Conservation (phyloP, 2,797 vertebrate species). For the Eospalax fontanierii region DNA sequence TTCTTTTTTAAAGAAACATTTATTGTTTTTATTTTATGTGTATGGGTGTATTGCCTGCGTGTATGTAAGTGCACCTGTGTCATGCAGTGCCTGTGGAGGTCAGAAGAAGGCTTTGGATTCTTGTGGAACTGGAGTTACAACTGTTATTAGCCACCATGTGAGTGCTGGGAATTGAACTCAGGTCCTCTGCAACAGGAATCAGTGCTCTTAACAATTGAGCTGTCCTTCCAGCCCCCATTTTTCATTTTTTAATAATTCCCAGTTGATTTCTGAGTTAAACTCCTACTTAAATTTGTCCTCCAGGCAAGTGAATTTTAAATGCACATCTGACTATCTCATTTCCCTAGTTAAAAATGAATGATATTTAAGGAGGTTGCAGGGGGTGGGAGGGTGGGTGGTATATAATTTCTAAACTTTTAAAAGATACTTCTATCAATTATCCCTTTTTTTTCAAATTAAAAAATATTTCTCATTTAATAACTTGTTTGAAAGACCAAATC, state of each 20-base stretch:
- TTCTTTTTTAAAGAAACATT: too few species aligned
- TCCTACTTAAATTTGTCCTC: not conserved
- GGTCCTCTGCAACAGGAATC: too few species aligned
- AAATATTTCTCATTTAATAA: not conserved
- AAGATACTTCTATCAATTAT: slow-evolving; percentile 19
- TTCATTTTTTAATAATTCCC: not conserved
- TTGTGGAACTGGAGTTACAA: too few species aligned
- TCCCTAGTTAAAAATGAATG: slow-evolving; percentile 33
- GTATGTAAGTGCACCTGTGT: too few species aligned
- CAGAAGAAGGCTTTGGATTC: too few species aligned
- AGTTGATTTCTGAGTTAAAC: slow-evolving; percentile 6
- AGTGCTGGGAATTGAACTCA: too few species aligned
- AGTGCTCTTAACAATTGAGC: too few species aligned
- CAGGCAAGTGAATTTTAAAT: slow-evolving; percentile 34
- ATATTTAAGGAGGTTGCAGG: not conserved
- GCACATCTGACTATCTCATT: not conserved
- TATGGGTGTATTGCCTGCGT: too few species aligned
- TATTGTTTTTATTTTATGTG: too few species aligned
- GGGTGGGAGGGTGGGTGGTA: not conserved
- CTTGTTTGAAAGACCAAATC: not conserved
- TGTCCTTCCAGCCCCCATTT: too few species aligned
- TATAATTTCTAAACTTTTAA: slow-evolving; percentile 6
- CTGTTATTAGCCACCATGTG: too few species aligned
- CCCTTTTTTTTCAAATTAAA: not conserved
- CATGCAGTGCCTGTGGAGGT: too few species aligned